Conservation (phyloP, 1,140 invertebrate genomes). For the Heliothis subflexa region DNA sequence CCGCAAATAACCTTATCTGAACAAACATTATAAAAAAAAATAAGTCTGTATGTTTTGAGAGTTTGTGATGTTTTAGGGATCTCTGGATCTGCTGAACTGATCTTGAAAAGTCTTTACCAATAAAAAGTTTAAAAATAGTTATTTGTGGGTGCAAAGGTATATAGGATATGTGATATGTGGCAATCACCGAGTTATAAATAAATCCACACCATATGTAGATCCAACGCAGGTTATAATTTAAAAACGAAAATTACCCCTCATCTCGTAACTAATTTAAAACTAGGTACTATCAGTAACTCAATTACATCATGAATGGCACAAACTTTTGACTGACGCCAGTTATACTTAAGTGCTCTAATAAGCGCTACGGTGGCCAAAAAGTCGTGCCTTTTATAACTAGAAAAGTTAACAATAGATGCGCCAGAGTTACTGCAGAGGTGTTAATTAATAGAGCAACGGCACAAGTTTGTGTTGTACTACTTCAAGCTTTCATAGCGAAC, state of each 20-base stretch:
- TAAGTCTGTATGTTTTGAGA: no score
- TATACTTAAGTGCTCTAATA: slow-evolving; percentile 3
- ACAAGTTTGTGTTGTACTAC: slow-evolving; percentile 9
- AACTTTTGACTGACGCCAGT: slow-evolving; percentile 12
- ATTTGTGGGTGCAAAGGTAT: no score
- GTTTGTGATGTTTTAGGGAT: no score
- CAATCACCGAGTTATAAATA: no score
- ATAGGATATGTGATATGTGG: no score
- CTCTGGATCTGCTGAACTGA: no score
- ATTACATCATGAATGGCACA: slow-evolving; percentile 1
- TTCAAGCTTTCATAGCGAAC: not conserved
- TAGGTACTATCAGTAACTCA: slow-evolving; percentile 3
- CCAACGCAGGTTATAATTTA: not conserved
- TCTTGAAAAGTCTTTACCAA: no score
- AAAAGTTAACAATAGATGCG: slow-evolving; percentile 7
- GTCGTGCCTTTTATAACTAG: slow-evolving; percentile 22
- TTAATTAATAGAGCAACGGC: slow-evolving; percentile 21
- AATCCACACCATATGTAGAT: no score
- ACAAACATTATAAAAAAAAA: no score
- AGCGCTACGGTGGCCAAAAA: slow-evolving; percentile 7
- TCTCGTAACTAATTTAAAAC: not conserved
- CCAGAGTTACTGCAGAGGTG: slow-evolving; percentile 7
- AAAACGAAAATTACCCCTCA: not conserved
- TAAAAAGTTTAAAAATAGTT: no score
- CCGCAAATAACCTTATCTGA: no score